A percentile compares a stretch with the other conserved stretches of the same genome.
Evolutionary conservation across 2,113 vertebrate species (phyloP).

Genomic region (Perca schrenkii): DNA sequence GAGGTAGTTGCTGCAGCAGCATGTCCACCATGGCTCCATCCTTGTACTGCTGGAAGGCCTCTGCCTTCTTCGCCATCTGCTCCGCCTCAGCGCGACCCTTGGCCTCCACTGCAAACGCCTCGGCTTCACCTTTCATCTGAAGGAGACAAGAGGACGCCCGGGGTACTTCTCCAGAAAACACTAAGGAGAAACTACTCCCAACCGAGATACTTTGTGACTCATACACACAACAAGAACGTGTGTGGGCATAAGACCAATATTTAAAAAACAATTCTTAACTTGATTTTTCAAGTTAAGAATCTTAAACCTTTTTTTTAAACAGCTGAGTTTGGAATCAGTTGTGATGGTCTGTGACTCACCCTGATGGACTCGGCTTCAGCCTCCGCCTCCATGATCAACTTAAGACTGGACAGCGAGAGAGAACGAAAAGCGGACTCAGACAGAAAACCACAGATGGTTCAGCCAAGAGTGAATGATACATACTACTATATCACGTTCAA

Average conservation of each 20-base stretch:
- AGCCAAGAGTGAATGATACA: background rate
- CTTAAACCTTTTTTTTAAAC: background rate
- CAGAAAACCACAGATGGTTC: background rate
- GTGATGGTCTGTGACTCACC: slow-evolving; percentile 79
- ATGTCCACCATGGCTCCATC: slow-evolving; percentile 93
- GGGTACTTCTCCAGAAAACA: background rate
- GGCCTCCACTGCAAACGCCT: slow-evolving; percentile 89
- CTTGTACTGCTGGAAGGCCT: slow-evolving; percentile 91
- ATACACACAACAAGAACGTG: background rate
- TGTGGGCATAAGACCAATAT: background rate
- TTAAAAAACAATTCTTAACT: background rate
- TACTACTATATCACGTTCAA: background rate
- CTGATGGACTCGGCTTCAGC: slow-evolving; percentile 90
- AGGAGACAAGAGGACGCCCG: background rate
- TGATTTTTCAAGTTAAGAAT: background rate
- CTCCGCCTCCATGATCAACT: slow-evolving; percentile 92
- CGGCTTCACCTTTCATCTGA: slow-evolving; percentile 87
- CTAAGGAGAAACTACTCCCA: background rate
- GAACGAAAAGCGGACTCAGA: background rate
- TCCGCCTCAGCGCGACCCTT: slow-evolving; percentile 89
- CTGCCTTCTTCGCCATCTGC: slow-evolving; percentile 93
- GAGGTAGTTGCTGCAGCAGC: slow-evolving; percentile 91
- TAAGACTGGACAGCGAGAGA: slow-evolving; percentile 78
- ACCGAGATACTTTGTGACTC: background rate
- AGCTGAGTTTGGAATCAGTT: background rate